Evolutionary conservation across 2,888 invertebrate genomes (phyloP).

Genomic region (Andrena marginata): DNA sequence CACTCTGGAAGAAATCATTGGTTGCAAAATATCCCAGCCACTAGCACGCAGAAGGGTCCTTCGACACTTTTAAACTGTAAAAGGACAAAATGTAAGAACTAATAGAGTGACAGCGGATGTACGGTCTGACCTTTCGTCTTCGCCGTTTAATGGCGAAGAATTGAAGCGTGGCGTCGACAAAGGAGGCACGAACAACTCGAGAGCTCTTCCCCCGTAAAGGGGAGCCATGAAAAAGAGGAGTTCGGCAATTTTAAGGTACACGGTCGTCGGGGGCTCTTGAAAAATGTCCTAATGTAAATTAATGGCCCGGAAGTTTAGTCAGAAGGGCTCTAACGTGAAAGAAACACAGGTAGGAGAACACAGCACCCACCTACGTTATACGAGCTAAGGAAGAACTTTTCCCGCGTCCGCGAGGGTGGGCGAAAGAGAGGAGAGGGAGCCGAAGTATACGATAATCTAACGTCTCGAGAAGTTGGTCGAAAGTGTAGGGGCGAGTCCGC

Average conservation of each 20-base stretch:
- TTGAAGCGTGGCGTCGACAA: constrained; percentile 67
- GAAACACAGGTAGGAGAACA: constrained; percentile 70
- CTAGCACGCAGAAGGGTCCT: neutral
- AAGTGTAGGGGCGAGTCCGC: constrained; percentile 68
- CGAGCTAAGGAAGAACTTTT: constrained; percentile 65
- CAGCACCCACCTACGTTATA: constrained; percentile 51
- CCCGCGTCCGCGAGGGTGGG: constrained; percentile 34
- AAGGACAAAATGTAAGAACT: constrained; percentile 45
- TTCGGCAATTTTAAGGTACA: constrained; percentile 71
- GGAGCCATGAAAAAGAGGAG: constrained; percentile 66
- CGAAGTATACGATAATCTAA: constrained; percentile 73
- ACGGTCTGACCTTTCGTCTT: constrained; percentile 37
- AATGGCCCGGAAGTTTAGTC: constrained; percentile 79
- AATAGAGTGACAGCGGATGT: constrained; percentile 49
- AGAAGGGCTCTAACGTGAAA: constrained; percentile 71
- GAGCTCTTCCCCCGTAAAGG: constrained; percentile 38
- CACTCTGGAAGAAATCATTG: neutral
- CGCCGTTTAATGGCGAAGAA: constrained; percentile 65
- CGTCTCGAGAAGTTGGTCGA: constrained; percentile 72
- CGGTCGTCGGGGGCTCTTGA: constrained; percentile 69
- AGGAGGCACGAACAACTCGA: constrained; percentile 53
- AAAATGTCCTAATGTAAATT: constrained; percentile 82
- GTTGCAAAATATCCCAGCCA: neutral
- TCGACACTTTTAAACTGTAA: neutral
- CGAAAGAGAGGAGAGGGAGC: neutral